Evolutionary conservation across 2,113 vertebrate genomes (phyloP), one percentile per base, ranked within the genome.

Genomic region (Pelecanoides urinatrix): DNA sequence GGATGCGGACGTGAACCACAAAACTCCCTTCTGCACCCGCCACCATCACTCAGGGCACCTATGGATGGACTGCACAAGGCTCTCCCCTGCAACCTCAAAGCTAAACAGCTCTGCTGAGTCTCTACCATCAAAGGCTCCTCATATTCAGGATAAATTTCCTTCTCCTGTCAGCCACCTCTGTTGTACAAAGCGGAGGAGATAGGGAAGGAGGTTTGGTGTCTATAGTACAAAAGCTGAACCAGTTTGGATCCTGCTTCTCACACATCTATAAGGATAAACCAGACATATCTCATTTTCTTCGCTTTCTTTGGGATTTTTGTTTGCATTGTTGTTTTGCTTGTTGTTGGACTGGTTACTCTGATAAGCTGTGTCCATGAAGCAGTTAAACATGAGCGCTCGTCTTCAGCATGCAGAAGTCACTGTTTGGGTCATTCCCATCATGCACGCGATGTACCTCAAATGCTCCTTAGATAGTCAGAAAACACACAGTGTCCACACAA

Each of bases 61-160:
- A 30, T 0, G 1, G 16, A 9, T 7, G 34, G 49, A 11, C 26
- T 9, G 7, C 16, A 77, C 38, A 45, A 59, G 65, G 61, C 12
- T 66, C 23, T 58, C 12, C 55, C 5, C 25, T 66, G 27, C 0
- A 0, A 26, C 6, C 19, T 21, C 29, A 53, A 86, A 93, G 8
- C 26, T 53, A 52, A 77, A 13, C 29, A 76, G 14, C 62, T 86
- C 20, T 59, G 2, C 19, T 49, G 29, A 66, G 8, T 42, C 25
- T 62, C 44, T 74, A 2, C 13, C 38, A 30, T 19, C 50, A 25
- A 32, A 62, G 8, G 2, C 1, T 4, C 12, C 21, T 84, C 32
- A 19, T 38, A n/a, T 34, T 9, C 34, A 22, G 32, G 7, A 27
- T 30, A 38, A 63, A 63, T 47, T 44, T 82, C n/a, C 27, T 71